Percentiles rank a stretch among this genome's conserved stretches.
Evolutionary conservation across 2,888 invertebrate genomes (phyloP).

Genomic region (Plebejus melissa): DNA sequence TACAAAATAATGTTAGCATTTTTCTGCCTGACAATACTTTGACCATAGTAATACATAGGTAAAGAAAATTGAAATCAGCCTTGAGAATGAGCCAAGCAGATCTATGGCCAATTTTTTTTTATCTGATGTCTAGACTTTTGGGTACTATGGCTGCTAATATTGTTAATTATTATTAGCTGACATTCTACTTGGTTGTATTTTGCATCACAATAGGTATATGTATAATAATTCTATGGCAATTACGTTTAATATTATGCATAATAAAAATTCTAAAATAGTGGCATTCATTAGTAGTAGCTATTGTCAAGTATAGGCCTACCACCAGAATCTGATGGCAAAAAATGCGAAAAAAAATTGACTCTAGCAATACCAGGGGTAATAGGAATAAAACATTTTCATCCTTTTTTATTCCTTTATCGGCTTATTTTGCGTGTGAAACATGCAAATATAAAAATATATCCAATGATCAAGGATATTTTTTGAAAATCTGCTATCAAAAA

Average conservation of each 20-base stretch:
- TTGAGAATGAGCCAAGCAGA: background rate
- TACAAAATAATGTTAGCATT: conserved; percentile 14
- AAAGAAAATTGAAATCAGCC: background rate
- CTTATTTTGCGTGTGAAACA: no score
- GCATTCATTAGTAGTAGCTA: background rate
- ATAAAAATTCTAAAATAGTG: conserved; percentile 7
- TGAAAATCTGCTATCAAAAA: no score
- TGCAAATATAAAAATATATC: no score
- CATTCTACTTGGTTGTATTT: background rate
- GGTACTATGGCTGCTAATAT: background rate
- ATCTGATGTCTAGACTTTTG: background rate
- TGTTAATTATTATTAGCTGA: background rate
- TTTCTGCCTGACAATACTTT: conserved; percentile 13
- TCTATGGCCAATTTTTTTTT: background rate
- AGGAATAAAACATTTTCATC: no score
- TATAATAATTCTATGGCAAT: conserved; percentile 11
- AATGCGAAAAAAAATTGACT: no score
- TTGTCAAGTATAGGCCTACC: background rate
- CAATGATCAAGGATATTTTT: no score
- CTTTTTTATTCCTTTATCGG: no score
- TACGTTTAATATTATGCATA: background rate
- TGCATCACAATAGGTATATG: background rate
- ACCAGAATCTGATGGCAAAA: no score
- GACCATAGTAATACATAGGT: background rate
- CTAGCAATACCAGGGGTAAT: no score